These are phyloP conservation scores for Pipistrellus pygmaeus DNA, from an alignment of 2,797 vertebrate genomes.

Conservation along the genomic window DNA sequence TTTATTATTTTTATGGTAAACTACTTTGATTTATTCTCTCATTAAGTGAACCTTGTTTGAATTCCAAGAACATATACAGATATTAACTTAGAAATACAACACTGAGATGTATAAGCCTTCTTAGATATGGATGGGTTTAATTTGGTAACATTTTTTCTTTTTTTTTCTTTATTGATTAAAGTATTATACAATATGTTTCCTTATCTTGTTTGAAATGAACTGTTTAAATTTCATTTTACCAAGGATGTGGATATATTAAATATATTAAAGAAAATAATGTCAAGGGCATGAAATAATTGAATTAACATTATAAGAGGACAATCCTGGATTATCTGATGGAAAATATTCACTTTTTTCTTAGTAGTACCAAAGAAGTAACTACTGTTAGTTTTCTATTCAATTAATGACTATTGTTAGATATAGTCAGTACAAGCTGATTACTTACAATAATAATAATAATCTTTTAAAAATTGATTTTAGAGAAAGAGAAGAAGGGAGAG, in stretches of 20 bases:
- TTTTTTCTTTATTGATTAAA: too few relatives aligned
- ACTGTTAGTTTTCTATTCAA: not conserved
- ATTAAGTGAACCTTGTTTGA: not conserved
- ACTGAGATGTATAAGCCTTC: not conserved
- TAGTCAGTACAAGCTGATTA: not conserved
- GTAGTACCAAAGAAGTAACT: not conserved
- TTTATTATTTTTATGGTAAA: not conserved
- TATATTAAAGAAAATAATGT: not conserved
- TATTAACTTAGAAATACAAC: not conserved
- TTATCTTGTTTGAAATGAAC: not conserved
- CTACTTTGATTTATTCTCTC: not conserved
- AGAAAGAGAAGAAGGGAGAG: not conserved
- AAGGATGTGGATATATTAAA: not conserved
- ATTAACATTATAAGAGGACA: not conserved
- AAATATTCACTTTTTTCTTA: not conserved
- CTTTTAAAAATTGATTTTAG: not conserved
- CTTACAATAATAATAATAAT: not conserved
- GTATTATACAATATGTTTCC: too few relatives aligned
- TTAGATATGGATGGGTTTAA: not conserved
- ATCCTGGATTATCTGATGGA: not conserved
- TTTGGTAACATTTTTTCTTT: not conserved
- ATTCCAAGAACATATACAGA: not conserved
- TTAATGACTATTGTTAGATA: not conserved
- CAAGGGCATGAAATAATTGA: not conserved
- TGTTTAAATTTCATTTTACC: not conserved